Evolutionary conservation across 2,113 vertebrate genomes (phyloP), one percentile per base, ranked within the genome.

Genomic region (Epinephelus moara): DNA sequence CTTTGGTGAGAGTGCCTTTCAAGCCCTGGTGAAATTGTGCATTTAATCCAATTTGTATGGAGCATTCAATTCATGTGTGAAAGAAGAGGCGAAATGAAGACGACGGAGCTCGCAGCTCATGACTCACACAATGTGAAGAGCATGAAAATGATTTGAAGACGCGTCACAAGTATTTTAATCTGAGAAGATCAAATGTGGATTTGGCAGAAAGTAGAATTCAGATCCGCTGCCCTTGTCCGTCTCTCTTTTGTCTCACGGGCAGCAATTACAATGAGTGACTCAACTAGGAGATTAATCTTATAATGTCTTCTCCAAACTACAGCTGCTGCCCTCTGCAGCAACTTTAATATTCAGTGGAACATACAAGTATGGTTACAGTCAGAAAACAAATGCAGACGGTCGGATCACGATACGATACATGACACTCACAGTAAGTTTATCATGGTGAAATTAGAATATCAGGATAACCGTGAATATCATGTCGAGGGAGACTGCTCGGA

Each of bases 41-140:
- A 76, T 91, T 91, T 93, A 91, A 94, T 94, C 89, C 75, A 88
- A 93, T 93, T 93, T 88, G 80, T 55, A 81, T 21, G 30, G 70
- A 69, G 78, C 76, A 57, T 82, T 92, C 88, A 89, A 86, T 84
- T 87, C 70, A 82, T 84, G 90, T 90, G 90, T 91, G 89, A 88
- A 90, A 82, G 73, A 40, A 80, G 75, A 85, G 85, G 73, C 40
- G 23, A 80, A 87, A 90, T 79, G 71, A 50, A 25, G 70, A 50
- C 13, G n/a, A 70, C 2, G 70, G 50, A 71, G 47, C 78, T 60
- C 52, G 49, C 59, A 25, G 52, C 10, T 64, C 70, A 30, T 64
- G 75, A 89, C 78, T 84, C 86, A 81, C 59, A 18, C 59, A 18
- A 85, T 82, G 73, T 90, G 85, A 57, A 67, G 53, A 83, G 78